Evolutionary conservation across 2,888 invertebrate genomes (phyloP).

Genomic region (Terebella lapidaria): DNA sequence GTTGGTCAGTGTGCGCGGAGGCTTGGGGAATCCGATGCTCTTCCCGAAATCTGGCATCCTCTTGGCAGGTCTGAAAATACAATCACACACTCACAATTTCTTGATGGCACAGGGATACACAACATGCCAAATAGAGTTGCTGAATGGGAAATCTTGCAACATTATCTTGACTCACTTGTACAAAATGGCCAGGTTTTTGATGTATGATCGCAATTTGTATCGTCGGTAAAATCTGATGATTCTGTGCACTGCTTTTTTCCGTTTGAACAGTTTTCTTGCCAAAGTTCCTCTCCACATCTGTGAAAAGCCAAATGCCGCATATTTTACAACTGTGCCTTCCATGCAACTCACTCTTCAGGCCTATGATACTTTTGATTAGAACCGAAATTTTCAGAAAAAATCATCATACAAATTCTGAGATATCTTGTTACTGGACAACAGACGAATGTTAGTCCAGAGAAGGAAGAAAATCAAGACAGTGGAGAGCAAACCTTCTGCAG

Average conservation of each 20-base stretch:
- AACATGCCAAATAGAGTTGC: not conserved
- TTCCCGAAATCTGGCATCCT: constrained; percentile 66
- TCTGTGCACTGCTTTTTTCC: constrained; percentile 76
- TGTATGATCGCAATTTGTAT: constrained; percentile 72
- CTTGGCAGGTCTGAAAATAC: constrained; percentile 10
- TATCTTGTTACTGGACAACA: too few relatives aligned
- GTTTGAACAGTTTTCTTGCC: constrained; percentile 73
- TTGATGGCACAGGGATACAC: not conserved
- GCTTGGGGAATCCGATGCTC: constrained; percentile 74
- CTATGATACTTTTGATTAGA: too few relatives aligned
- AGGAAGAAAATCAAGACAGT: too few relatives aligned
- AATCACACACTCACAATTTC: not conserved
- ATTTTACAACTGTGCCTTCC: too few relatives aligned
- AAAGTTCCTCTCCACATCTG: constrained; percentile 74
- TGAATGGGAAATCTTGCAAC: too few relatives aligned
- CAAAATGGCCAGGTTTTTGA: constrained; percentile 44
- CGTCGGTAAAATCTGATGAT: constrained; percentile 77
- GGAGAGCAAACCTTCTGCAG: constrained; percentile 87
- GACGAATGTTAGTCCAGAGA: too few relatives aligned
- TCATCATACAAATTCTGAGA: too few relatives aligned
- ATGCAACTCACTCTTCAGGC: too few relatives aligned
- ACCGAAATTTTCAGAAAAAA: too few relatives aligned
- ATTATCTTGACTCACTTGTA: constrained; percentile 10
- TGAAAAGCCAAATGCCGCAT: too few relatives aligned
- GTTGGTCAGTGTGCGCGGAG: constrained; percentile 66